These are phyloP conservation scores for Sycophila sp. DNA, from an alignment of 1,140 invertebrate species.

Conservation along the genomic window DNA sequence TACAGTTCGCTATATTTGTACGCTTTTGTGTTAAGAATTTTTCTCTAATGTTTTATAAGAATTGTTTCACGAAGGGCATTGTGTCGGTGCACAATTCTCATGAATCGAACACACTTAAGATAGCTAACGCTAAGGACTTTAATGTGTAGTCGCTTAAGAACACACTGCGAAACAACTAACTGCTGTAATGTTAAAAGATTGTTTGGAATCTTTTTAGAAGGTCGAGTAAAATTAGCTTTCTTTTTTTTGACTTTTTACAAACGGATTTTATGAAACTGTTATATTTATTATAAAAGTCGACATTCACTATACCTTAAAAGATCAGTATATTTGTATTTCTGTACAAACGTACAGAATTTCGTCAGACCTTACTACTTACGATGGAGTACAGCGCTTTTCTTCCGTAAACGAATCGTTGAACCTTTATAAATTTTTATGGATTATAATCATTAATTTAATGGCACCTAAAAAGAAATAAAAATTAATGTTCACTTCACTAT, in stretches of 20 bases:
- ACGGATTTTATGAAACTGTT: constrained; percentile 14
- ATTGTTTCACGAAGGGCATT: not conserved
- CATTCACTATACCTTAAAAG: not conserved
- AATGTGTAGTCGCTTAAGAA: constrained; percentile 6
- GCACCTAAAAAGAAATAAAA: constrained; percentile 6
- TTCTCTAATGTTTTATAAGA: constrained; percentile 12
- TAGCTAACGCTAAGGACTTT: not conserved
- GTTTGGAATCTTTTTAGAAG: no score
- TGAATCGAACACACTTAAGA: not conserved
- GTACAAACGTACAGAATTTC: constrained; percentile 1
- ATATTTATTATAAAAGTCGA: constrained; percentile 5
- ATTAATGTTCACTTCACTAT: constrained; percentile 9
- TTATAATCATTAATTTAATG: constrained; percentile 10
- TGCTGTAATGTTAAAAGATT: constrained; percentile 5
- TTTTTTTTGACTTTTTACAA: constrained; percentile 7
- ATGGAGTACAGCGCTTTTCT: not conserved
- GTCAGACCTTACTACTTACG: not conserved
- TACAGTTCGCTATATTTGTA: constrained; percentile 9
- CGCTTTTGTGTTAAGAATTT: constrained; percentile 3
- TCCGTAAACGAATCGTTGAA: constrained; percentile 3
- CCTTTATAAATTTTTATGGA: constrained; percentile 10
- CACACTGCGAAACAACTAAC: not conserved
- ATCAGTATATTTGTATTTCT: not conserved
- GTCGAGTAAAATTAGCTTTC: not conserved
- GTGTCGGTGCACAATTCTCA: constrained; percentile 7